phyloP scores from a whole-genome alignment of 2,113 vertebrate genomes.

The Nothocercus julius region DNA sequence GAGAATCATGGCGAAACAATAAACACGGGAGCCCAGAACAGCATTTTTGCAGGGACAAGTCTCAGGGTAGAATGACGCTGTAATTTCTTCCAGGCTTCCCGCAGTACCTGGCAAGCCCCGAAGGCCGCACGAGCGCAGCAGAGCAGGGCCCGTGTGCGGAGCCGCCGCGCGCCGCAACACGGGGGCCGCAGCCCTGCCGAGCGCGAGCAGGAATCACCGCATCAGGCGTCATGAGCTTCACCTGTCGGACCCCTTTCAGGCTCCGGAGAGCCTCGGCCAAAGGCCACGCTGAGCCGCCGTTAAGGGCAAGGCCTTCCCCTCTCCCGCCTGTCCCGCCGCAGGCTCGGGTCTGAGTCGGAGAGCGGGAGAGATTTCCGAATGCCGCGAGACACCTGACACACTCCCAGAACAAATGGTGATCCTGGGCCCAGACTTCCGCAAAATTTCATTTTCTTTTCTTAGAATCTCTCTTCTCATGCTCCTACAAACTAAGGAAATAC shows the following conservation, averaged over 20 bases:
- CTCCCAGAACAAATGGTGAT: background rate
- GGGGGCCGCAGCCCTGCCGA: background rate
- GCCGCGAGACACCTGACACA: background rate
- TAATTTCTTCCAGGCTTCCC: constrained; percentile 70
- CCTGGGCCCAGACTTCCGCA: background rate
- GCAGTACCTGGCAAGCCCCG: constrained; percentile 62
- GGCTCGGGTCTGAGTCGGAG: background rate
- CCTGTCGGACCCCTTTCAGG: constrained; percentile 4
- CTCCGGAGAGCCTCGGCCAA: background rate
- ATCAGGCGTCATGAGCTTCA: background rate
- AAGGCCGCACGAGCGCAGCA: constrained; percentile 1
- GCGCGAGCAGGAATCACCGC: constrained; percentile 45
- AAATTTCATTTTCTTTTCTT: background rate
- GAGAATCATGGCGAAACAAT: constrained; percentile 32
- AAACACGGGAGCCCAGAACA: constrained; percentile 57
- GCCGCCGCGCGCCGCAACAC: too few relatives aligned
- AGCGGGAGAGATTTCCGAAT: background rate
- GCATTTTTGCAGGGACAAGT: constrained; percentile 57
- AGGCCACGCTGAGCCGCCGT: background rate
- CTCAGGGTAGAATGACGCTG: constrained; percentile 57
- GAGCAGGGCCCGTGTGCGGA: too few relatives aligned
- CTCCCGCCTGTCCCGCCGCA: background rate
- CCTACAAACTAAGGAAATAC: background rate
- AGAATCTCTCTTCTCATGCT: background rate
- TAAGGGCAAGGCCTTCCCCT: background rate